Evolutionary conservation across 2,888 invertebrate genomes (phyloP), one percentile per base, ranked within the genome.

Genomic region (Drosophila leonis): DNA sequence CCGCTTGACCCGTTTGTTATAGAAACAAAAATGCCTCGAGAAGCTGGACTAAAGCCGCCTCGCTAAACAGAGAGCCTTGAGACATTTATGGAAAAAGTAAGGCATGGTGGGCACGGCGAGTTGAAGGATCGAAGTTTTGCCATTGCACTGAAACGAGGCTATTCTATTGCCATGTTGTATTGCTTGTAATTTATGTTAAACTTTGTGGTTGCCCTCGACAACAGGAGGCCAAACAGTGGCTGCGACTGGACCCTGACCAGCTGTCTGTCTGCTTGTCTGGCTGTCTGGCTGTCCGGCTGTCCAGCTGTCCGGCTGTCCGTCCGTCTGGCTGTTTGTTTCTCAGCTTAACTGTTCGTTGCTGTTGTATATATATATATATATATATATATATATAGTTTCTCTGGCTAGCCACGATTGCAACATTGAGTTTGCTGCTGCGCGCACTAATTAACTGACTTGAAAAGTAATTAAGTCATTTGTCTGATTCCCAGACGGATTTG

Each of bases 361-460:
- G 49, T 27, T 56, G 24, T 63, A n/a, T 33, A 48, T 52, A 31
- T 60, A 55, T 15, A 61, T 63, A 24, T 44, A 44, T 44, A 10
- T 41, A 41, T 5, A 13, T 35, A 35, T 35, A 5, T 35, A 35
- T 57, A 24, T 76, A 68, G 78, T 81, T 67, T 42, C 66, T 63
- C 75, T 67, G 74, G 74, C 66, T 65, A 48, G 57, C 66, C 67
- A 49, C 49, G 80, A 67, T 55, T 72, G 76, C 68, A 76, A 72
- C 72, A 72, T 59, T 61, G 65, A 49, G 49, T 49, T 66, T 71
- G 62, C 52, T 65, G 37, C 65, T 74, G 77, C 75, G 82, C 74
- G 75, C 78, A 90, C 85, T 85, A 90, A 85, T 85, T 85, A 85
- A 90, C 90, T 83, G 89, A 88, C 90, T 90, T 85, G 89, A 90